Percentiles rank a stretch among this genome's conserved stretches.
Evolutionary conservation across 2,888 invertebrate species (phyloP).

Genomic region (Saturnia pavonia): DNA sequence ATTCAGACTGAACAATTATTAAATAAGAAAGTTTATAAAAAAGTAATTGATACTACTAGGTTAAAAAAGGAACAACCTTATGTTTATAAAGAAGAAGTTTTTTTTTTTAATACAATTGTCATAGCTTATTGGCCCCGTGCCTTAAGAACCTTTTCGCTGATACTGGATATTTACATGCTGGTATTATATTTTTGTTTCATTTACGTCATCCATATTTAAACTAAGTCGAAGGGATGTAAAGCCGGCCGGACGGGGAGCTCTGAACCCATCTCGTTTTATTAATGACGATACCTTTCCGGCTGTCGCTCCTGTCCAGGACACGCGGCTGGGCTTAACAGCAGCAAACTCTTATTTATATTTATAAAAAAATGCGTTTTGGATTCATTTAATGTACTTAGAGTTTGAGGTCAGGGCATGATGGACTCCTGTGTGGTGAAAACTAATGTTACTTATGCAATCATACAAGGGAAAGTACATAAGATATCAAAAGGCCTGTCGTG

Average conservation of each 20-base stretch:
- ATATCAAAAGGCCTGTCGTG: too few relatives aligned
- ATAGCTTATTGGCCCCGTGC: too few relatives aligned
- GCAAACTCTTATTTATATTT: neutral
- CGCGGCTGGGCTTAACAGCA: conserved; percentile 28
- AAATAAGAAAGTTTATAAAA: too few relatives aligned
- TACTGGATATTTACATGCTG: neutral
- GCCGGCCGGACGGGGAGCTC: neutral
- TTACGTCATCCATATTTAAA: neutral
- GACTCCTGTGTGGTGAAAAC: neutral
- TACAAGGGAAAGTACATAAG: too few relatives aligned
- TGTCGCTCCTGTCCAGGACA: conserved; percentile 36
- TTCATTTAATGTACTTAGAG: neutral
- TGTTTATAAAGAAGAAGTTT: too few relatives aligned
- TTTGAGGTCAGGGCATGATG: neutral
- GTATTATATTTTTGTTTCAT: neutral
- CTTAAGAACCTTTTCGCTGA: neutral
- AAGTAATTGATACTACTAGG: too few relatives aligned
- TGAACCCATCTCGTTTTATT: conserved; percentile 28
- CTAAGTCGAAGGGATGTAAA: conserved; percentile 6
- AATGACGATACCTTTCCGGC: conserved; percentile 41
- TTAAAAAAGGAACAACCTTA: too few relatives aligned
- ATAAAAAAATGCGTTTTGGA: neutral
- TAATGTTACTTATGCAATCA: neutral
- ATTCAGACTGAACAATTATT: neutral
- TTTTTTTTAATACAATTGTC: too few relatives aligned